Percentiles rank a stretch among this genome's conserved stretches.
These are phyloP conservation scores for Thalassaphorura encarpata DNA, from an alignment of 1,140 invertebrate species.

Conservation along the genomic window DNA sequence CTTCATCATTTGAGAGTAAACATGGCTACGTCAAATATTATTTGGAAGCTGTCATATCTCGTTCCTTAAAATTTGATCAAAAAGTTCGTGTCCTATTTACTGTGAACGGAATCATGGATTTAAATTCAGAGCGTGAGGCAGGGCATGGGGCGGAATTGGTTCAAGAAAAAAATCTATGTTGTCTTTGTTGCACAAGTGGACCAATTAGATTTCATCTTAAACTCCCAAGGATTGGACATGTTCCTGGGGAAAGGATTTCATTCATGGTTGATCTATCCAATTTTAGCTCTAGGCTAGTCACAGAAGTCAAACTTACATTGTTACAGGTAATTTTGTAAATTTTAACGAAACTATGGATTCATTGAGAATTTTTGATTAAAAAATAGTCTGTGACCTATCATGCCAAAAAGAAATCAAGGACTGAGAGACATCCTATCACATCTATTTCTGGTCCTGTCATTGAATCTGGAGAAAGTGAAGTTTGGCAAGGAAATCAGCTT, in stretches of 20 bases:
- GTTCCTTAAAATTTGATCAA: conserved; percentile 21
- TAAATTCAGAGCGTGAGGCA: conserved; percentile 25
- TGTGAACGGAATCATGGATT: conserved; percentile 25
- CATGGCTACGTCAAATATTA: conserved; percentile 28
- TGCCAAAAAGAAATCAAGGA: conserved; percentile 5
- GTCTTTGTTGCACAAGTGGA: conserved; percentile 18
- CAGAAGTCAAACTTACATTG: conserved; percentile 4
- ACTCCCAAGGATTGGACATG: conserved; percentile 17
- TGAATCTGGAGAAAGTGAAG: conserved; percentile 8
- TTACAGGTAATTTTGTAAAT: conserved; percentile 10
- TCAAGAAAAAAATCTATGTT: conserved; percentile 14
- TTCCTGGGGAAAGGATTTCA: conserved; percentile 19
- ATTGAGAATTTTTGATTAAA: background rate
- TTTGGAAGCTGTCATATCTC: conserved; percentile 19
- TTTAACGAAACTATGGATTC: background rate
- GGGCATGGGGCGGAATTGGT: conserved; percentile 6
- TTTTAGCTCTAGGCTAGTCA: conserved; percentile 4
- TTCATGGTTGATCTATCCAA: conserved; percentile 17
- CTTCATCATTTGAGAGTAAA: conserved; percentile 20
- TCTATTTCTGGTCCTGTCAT: conserved; percentile 14
- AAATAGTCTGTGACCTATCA: background rate
- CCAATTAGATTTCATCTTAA: conserved; percentile 20
- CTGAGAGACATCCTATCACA: conserved; percentile 10
- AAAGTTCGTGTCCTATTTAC: conserved; percentile 16
- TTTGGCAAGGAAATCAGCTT: conserved; percentile 13